These are phyloP conservation scores for Paramuricea clavata DNA, from an alignment of 92 coral and sea anemone genomes.

Conservation along the genomic window DNA sequence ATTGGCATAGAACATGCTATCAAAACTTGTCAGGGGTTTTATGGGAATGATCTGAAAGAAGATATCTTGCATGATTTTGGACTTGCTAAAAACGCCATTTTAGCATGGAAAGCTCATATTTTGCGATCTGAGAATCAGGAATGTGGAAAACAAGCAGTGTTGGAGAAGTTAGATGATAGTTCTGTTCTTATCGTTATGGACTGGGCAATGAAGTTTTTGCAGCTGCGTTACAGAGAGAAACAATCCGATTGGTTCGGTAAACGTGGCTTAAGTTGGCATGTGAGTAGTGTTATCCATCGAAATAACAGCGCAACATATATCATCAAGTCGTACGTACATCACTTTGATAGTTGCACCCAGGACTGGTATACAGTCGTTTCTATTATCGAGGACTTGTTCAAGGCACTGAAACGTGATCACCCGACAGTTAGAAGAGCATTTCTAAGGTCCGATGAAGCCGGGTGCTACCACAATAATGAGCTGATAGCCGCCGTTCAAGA, in stretches of 20 bases:
- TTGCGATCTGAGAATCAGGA: slow-evolving; percentile 81
- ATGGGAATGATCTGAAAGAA: slow-evolving; percentile 57
- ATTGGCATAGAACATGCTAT: neutral
- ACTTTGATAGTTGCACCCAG: slow-evolving; percentile 80
- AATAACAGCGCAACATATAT: slow-evolving; percentile 52
- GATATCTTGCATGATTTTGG: slow-evolving; percentile 75
- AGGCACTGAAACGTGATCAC: slow-evolving; percentile 63
- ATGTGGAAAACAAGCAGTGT: slow-evolving; percentile 71
- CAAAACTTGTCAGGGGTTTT: slow-evolving; percentile 4
- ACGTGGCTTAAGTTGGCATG: slow-evolving; percentile 80
- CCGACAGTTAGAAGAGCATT: slow-evolving; percentile 62
- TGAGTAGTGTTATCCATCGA: slow-evolving; percentile 66
- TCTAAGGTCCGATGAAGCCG: no score
- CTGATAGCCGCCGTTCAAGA: slow-evolving; percentile 71
- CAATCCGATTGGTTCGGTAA: no score
- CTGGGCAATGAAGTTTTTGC: no score
- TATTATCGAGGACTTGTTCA: slow-evolving; percentile 74
- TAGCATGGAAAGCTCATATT: slow-evolving; percentile 89
- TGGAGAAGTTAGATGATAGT: slow-evolving; percentile 58
- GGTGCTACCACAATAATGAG: slow-evolving; percentile 75
- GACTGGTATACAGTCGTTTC: slow-evolving; percentile 83
- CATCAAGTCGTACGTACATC: slow-evolving; percentile 79
- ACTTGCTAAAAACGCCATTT: slow-evolving; percentile 61
- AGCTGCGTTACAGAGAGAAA: no score
- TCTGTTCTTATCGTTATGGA: slow-evolving; percentile 74